These are phyloP conservation scores for Ascidia mentula DNA, from an alignment of 23 tunicate species.

Conservation along the genomic window DNA sequence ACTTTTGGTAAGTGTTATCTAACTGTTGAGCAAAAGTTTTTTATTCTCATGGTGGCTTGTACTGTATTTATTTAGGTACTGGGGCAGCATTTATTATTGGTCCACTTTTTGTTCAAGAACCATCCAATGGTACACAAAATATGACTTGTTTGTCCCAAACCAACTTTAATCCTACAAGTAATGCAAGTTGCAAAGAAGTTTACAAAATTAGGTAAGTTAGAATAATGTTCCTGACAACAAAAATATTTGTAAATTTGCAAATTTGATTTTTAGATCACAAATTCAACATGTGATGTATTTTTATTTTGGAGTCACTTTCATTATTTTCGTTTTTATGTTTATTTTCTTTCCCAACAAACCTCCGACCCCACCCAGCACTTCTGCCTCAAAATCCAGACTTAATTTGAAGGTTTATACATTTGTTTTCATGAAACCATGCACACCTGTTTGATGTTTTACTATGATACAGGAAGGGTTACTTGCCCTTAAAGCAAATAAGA, in stretches of 20 bases:
- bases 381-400: slow-evolving; percentile 60
- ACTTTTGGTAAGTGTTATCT: slow-evolving; percentile 74
- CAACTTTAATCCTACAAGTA: neutral
- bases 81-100: slow-evolving; percentile 80
- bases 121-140: slow-evolving; percentile 20
- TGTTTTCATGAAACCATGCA: too few relatives aligned
- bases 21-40: too few relatives aligned
- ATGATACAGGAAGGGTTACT: slow-evolving; percentile 68
- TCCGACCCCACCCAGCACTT: slow-evolving; percentile 69
- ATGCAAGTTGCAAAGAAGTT: slow-evolving; percentile 10
- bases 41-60: too few relatives aligned
- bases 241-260: too few relatives aligned
- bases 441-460: too few relatives aligned
- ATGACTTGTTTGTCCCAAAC: slow-evolving; percentile 1
- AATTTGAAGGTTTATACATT: slow-evolving; percentile 61
- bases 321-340: slow-evolving; percentile 38
- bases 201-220: slow-evolving; percentile 8
- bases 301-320: slow-evolving; percentile 62
- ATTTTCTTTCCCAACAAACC: slow-evolving; percentile 85
- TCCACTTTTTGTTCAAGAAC: slow-evolving; percentile 45
- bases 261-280: slow-evolving; percentile 21
- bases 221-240: too few relatives aligned
- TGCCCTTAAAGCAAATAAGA: slow-evolving; percentile 21
- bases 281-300: slow-evolving; percentile 55
- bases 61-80: slow-evolving; percentile 80